Conservation (phyloP, 2,888 invertebrate genomes). For the Ecdyonurus torrentis region DNA sequence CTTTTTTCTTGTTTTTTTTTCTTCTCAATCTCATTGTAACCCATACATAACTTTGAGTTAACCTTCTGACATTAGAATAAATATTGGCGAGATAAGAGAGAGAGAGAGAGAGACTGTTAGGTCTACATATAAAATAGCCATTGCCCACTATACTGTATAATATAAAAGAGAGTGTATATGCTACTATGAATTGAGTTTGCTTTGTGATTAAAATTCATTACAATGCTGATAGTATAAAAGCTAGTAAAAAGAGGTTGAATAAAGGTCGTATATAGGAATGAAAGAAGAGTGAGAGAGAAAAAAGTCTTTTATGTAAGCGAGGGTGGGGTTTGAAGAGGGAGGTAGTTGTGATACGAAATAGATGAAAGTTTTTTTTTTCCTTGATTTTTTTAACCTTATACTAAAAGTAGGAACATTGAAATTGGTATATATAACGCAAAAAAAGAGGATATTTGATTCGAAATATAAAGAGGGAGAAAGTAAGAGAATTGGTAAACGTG, state of each 20-base stretch:
- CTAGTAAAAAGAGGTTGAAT: neutral
- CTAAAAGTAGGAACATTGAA: neutral
- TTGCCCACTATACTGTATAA: neutral
- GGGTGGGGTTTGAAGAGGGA: neutral
- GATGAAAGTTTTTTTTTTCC: neutral
- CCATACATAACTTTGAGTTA: neutral
- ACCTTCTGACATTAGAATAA: slow-evolving; percentile 3
- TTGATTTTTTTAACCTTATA: neutral
- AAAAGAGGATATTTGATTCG: neutral
- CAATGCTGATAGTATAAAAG: neutral
- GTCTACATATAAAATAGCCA: neutral
- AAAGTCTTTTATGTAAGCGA: neutral
- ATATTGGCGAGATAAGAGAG: neutral
- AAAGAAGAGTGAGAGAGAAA: neutral
- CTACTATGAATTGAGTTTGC: neutral
- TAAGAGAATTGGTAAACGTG: too few species aligned
- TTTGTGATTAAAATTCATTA: slow-evolving; percentile 4
- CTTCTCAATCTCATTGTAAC: neutral
- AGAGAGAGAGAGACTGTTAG: neutral
- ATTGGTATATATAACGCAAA: neutral
- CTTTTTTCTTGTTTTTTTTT: too few species aligned
- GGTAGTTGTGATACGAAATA: neutral
- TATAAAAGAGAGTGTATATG: neutral
- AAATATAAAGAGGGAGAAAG: neutral
- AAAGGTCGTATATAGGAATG: neutral